These are phyloP conservation scores for Vombatus ursinus DNA, from an alignment of 2,113 vertebrate genomes.

Conservation along the genomic window DNA sequence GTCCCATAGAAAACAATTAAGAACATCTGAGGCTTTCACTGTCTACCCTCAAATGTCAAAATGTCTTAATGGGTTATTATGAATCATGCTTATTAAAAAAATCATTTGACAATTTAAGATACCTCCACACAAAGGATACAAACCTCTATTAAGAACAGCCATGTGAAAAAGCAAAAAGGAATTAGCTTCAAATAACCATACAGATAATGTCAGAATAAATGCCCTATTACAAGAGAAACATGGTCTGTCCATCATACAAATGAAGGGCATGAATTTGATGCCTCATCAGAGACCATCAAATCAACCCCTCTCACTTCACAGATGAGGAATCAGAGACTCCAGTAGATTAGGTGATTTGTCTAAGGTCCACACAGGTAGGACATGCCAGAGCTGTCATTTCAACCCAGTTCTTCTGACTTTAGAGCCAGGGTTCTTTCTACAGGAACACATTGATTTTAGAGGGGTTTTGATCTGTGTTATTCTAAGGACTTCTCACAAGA, in stretches of 20 bases:
- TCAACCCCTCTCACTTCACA: neutral
- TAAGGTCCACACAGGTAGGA: neutral
- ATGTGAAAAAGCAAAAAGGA: conserved; percentile 57
- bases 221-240: conserved; percentile 64
- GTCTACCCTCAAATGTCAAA: conserved; percentile 66
- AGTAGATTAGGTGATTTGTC: neutral
- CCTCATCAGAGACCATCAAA: neutral
- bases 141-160: conserved; percentile 23
- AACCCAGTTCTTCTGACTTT: neutral
- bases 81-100: conserved; percentile 67
- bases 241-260: conserved; percentile 61
- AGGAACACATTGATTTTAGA: neutral
- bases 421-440: neutral
- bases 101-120: conserved; percentile 58
- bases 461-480: neutral
- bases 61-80: conserved; percentile 71
- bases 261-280: conserved; percentile 72
- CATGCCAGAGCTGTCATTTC: neutral
- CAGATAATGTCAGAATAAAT: conserved; percentile 52
- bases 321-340: neutral
- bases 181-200: conserved; percentile 69
- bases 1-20: conserved; percentile 74
- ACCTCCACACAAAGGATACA: conserved; percentile 55
- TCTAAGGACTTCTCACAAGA: neutral
- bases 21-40: conserved; percentile 64